A percentile compares a stretch with the other conserved stretches of the same genome.
These are phyloP conservation scores for Jaculus jaculus DNA, from an alignment of 2,113 vertebrate genomes.

Conservation along the genomic window DNA sequence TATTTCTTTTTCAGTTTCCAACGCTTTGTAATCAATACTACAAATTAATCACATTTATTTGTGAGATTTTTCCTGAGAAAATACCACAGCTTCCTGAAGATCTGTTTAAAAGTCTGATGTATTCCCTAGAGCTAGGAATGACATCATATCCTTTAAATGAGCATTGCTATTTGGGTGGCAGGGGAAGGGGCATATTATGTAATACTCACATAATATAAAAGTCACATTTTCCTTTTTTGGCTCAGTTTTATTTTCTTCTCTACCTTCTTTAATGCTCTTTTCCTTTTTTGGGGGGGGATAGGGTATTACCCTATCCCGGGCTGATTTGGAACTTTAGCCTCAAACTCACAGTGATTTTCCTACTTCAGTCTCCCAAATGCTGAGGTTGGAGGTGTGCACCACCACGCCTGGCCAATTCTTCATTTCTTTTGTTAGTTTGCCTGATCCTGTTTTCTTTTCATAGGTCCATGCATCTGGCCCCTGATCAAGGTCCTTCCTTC, in stretches of 20 bases:
- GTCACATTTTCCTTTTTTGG: neutral
- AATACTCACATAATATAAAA: too few species aligned
- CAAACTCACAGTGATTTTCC: too few species aligned
- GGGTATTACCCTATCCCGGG: too few species aligned
- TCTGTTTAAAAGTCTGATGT: constrained; percentile 99
- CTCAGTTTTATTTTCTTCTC: neutral
- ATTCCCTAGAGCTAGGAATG: constrained; percentile 98
- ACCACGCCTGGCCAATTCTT: neutral
- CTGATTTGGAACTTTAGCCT: too few species aligned
- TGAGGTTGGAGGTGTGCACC: too few species aligned
- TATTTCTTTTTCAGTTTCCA: constrained; percentile 91
- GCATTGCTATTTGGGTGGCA: neutral
- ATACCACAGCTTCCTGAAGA: constrained; percentile 99
- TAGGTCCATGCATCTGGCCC: constrained; percentile 67
- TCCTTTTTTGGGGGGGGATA: too few species aligned
- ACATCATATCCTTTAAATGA: constrained; percentile 95
- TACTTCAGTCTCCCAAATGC: too few species aligned
- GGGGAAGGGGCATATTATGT: neutral
- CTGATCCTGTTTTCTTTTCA: constrained; percentile 68
- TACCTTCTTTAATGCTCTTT: neutral
- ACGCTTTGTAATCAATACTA: constrained; percentile 99
- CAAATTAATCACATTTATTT: constrained; percentile 99
- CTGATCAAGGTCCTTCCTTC: constrained; percentile 66
- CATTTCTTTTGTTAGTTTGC: constrained; percentile 58
- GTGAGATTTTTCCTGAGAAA: constrained; percentile 99